phyloP scores from a whole-genome alignment of 2,888 invertebrate species.

The Netelia melanura region DNA sequence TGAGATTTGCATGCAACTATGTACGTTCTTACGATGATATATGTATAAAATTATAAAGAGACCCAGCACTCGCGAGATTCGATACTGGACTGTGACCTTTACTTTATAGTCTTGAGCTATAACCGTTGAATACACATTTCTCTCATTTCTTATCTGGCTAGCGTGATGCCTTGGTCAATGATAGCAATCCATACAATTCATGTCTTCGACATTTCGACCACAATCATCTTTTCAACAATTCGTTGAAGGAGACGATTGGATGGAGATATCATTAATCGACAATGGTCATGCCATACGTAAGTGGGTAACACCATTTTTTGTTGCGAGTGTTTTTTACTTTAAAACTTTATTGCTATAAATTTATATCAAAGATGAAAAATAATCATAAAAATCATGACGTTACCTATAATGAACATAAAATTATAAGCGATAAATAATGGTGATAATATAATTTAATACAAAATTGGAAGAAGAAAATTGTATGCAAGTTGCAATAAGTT shows the following conservation, averaged over 20 bases:
- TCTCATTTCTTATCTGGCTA: slow-evolving; percentile 50
- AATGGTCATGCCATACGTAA: no score
- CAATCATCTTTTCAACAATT: background rate
- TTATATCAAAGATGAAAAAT: no score
- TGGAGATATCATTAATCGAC: background rate
- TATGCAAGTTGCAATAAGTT: background rate
- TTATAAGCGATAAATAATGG: no score
- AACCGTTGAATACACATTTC: slow-evolving; percentile 32
- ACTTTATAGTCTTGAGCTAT: slow-evolving; percentile 35
- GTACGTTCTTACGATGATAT: background rate
- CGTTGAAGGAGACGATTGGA: background rate
- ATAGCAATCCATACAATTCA: slow-evolving; percentile 44
- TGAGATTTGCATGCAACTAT: background rate
- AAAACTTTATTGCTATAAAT: no score
- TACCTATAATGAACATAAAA: no score
- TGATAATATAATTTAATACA: no score
- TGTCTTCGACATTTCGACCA: background rate
- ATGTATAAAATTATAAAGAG: slow-evolving; percentile 9
- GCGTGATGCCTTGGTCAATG: slow-evolving; percentile 45
- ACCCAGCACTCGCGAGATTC: slow-evolving; percentile 35
- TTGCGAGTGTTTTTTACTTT: no score
- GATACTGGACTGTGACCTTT: slow-evolving; percentile 65
- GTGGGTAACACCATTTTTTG: no score
- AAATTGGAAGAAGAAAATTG: background rate
- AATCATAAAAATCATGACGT: no score